Conservation (phyloP, 2,113 vertebrate species). For the Oncorhynchus keta region DNA sequence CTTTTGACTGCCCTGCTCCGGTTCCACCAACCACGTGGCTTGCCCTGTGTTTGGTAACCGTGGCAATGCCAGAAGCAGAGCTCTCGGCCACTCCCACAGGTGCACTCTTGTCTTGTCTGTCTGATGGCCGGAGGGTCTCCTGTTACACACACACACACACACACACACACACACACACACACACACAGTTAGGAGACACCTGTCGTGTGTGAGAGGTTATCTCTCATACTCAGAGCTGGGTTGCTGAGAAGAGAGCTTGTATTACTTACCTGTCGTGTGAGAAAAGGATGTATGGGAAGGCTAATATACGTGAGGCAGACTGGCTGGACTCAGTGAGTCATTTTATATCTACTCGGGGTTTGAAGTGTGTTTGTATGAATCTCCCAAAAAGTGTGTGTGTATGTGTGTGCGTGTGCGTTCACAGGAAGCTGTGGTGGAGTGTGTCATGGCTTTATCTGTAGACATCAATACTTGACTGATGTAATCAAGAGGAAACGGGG, state of each 20-base stretch:
- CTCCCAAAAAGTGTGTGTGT: background rate
- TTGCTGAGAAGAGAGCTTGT: too few relatives aligned
- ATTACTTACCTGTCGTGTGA: too few relatives aligned
- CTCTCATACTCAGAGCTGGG: background rate
- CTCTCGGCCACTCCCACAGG: conserved; percentile 43
- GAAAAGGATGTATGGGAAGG: background rate
- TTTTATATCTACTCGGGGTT: background rate
- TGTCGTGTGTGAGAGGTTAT: background rate
- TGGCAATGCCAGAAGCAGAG: conserved; percentile 43
- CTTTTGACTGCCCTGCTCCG: conserved; percentile 30
- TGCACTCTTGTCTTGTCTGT: conserved; percentile 57
- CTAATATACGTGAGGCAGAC: background rate
- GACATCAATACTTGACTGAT: conserved; percentile 51
- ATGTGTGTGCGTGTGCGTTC: background rate
- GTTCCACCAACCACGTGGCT: conserved; percentile 58
- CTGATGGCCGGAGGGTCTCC: conserved; percentile 54
- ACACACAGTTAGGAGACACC: background rate
- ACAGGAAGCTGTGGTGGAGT: conserved; percentile 19
- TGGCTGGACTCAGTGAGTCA: background rate
- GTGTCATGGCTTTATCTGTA: conserved; percentile 31
- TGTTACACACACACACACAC: background rate
- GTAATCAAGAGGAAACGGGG: conserved; percentile 57
- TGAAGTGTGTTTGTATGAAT: background rate
- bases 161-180: background rate
- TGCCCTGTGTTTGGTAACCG: conserved; percentile 48